These are phyloP conservation scores for Latrodectus elegans DNA, from an alignment of 2,888 invertebrate genomes.

Conservation along the genomic window DNA sequence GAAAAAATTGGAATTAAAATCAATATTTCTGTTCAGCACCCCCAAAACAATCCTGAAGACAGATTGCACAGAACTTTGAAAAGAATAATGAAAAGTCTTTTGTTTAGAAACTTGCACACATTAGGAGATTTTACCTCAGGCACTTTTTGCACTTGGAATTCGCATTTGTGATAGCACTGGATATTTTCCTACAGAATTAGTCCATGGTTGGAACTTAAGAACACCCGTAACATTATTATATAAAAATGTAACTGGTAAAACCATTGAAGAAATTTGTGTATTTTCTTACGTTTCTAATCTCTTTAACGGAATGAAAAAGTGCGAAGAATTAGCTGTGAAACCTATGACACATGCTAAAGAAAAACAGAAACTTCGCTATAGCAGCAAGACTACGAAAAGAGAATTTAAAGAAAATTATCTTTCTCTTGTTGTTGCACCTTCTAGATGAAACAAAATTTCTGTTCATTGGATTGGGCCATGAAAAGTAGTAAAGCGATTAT, in stretches of 20 bases:
- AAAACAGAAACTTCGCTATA: conserved; percentile 19
- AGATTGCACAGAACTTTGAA: conserved; percentile 17
- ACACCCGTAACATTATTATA: conserved; percentile 27
- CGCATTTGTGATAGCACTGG: conserved; percentile 26
- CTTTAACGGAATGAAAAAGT: conserved; percentile 12
- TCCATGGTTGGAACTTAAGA: conserved; percentile 29
- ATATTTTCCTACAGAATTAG: conserved; percentile 28
- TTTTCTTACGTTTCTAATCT: conserved; percentile 19
- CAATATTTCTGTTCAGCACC: conserved; percentile 8
- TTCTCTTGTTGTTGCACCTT: conserved; percentile 15
- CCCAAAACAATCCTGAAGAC: conserved; percentile 30
- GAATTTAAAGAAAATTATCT: conserved; percentile 16
- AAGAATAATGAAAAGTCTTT: conserved; percentile 13
- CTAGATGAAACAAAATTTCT: conserved; percentile 17
- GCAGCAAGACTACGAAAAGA: conserved; percentile 4
- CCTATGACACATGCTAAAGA: conserved; percentile 7
- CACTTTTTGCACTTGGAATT: conserved; percentile 24
- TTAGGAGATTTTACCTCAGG: conserved; percentile 27
- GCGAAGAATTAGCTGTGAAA: conserved; percentile 22
- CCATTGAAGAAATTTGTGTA: neutral
- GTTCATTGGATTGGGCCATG: conserved; percentile 20
- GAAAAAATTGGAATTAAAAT: neutral
- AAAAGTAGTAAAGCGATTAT: neutral
- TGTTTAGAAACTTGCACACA: conserved; percentile 14
- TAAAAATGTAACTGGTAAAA: conserved; percentile 3